Conservation (phyloP, 1,140 invertebrate genomes). For the Hycleus cichorii region DNA sequence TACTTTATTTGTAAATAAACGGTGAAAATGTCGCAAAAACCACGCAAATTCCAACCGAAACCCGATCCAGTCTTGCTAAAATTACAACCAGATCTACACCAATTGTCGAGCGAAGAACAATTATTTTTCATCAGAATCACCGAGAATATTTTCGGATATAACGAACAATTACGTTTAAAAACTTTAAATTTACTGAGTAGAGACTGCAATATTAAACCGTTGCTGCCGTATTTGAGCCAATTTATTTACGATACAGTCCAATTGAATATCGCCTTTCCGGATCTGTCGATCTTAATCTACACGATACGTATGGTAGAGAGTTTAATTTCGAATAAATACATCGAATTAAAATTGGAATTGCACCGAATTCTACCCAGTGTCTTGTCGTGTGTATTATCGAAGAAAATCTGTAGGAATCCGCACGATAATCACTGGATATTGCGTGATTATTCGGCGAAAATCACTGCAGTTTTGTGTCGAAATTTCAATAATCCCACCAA, state of each 20-base stretch:
- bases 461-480: slow-evolving; percentile 21
- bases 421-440: slow-evolving; percentile 31
- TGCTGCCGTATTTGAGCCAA: slow-evolving; percentile 22
- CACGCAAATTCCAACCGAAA: slow-evolving; percentile 20
- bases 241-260: slow-evolving; percentile 27
- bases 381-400: slow-evolving; percentile 24
- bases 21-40: background rate
- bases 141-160: slow-evolving; percentile 28
- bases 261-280: slow-evolving; percentile 23
- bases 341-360: slow-evolving; percentile 19
- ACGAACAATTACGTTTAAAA: slow-evolving; percentile 25
- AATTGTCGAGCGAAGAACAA: slow-evolving; percentile 26
- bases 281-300: slow-evolving; percentile 29
- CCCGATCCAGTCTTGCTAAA: slow-evolving; percentile 23
- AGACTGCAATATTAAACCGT: slow-evolving; percentile 23
- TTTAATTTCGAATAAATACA: slow-evolving; percentile 21
- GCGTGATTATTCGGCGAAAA: slow-evolving; percentile 25
- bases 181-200: slow-evolving; percentile 15
- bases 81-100: slow-evolving; percentile 19
- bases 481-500: slow-evolving; percentile 22
- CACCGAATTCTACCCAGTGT: slow-evolving; percentile 23
- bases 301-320: slow-evolving; percentile 25
- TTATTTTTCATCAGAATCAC: slow-evolving; percentile 25
- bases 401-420: slow-evolving; percentile 27
- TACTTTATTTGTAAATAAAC: background rate